Evolutionary conservation across 2,113 vertebrate genomes (phyloP).

Genomic region (Apteryx owenii): DNA sequence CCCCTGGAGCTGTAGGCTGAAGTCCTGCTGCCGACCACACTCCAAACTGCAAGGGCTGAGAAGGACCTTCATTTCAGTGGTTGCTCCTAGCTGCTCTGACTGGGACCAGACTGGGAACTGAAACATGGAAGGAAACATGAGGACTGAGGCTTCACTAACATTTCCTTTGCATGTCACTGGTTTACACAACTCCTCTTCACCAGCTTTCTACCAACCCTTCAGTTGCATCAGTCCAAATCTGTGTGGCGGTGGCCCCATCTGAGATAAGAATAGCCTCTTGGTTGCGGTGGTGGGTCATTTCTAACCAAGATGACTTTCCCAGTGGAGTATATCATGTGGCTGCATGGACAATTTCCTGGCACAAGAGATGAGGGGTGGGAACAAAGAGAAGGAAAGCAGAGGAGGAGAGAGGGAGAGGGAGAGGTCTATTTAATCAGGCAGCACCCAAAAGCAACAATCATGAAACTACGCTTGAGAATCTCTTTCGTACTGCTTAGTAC

Average conservation of each 20-base stretch:
- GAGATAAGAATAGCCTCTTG: background rate
- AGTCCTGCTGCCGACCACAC: background rate
- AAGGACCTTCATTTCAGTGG: background rate
- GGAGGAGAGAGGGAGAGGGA: background rate
- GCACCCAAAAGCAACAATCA: background rate
- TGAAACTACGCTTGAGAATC: background rate
- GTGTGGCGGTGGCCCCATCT: background rate
- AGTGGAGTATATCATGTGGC: accelerated
- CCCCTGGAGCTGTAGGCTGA: background rate
- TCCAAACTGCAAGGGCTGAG: accelerated
- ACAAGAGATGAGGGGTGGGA: background rate
- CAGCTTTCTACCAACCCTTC: background rate
- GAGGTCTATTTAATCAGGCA: background rate
- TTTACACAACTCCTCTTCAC: background rate
- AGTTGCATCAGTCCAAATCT: background rate
- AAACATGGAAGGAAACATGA: conserved; percentile 54
- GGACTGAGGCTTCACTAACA: background rate
- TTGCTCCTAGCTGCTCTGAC: background rate
- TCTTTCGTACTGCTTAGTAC: background rate
- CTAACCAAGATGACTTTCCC: background rate
- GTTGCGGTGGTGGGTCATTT: background rate
- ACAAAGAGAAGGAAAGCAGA: background rate
- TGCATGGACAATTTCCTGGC: background rate
- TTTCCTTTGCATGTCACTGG: background rate
- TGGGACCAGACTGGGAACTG: conserved; percentile 18